These are phyloP conservation scores for Heliconius charithonia DNA, from an alignment of 2,888 invertebrate species.

Conservation along the genomic window DNA sequence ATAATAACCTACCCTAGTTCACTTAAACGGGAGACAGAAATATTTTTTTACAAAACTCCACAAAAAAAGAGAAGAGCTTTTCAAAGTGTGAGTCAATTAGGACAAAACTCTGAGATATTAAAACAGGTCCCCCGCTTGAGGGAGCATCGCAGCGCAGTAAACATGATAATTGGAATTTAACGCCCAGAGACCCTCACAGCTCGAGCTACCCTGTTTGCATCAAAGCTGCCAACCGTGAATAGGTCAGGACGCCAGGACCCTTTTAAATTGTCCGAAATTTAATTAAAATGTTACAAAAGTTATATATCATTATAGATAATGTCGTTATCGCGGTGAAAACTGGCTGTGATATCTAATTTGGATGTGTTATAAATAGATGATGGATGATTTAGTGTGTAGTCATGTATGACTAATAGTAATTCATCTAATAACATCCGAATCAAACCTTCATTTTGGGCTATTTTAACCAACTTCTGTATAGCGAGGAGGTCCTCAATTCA, in stretches of 20 bases:
- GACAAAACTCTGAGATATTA: constrained; percentile 45
- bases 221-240: constrained; percentile 63
- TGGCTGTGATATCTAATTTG: neutral
- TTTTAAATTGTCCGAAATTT: constrained; percentile 71
- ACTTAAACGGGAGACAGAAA: neutral
- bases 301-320: constrained; percentile 55
- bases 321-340: neutral
- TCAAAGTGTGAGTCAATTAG: constrained; percentile 6
- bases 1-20: neutral
- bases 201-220: constrained; percentile 39
- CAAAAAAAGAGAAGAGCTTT: neutral
- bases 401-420: neutral
- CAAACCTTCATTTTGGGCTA: neutral
- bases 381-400: neutral
- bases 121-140: constrained; percentile 56
- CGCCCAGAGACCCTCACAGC: constrained; percentile 50
- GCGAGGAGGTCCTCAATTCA: no score
- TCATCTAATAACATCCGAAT: neutral
- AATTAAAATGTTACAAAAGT: constrained; percentile 70
- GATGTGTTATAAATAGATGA: neutral
- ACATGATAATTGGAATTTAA: constrained; percentile 76
- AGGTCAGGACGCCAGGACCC: constrained; percentile 68
- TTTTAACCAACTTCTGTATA: no score
- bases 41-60: neutral
- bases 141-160: constrained; percentile 55